Percentiles rank a stretch among this genome's conserved stretches.
Evolutionary conservation across 2,888 invertebrate genomes (phyloP).

Genomic region (Chloroclysta siterata): DNA sequence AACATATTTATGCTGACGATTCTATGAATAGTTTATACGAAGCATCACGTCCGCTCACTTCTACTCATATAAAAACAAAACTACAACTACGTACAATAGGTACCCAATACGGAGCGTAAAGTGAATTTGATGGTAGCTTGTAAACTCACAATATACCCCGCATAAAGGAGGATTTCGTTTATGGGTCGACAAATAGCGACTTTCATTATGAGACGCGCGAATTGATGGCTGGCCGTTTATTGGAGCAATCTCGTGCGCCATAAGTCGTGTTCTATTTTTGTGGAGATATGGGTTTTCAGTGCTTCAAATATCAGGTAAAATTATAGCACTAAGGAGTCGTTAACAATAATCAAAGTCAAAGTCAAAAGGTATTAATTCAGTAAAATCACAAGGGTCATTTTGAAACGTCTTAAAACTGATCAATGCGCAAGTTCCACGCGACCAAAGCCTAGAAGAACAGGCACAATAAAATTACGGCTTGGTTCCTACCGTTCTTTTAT

Average conservation of each 20-base stretch:
- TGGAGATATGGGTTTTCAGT: constrained; percentile 6
- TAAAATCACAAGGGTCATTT: too few relatives aligned
- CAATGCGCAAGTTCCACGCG: too few relatives aligned
- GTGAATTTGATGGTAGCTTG: constrained; percentile 64
- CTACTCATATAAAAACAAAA: constrained; percentile 5
- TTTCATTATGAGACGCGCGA: constrained; percentile 68
- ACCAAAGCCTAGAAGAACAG: too few relatives aligned
- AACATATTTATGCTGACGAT: too few relatives aligned
- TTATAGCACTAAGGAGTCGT: too few relatives aligned
- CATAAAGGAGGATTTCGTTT: constrained; percentile 80
- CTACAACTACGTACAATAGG: constrained; percentile 5
- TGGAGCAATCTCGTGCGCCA: constrained; percentile 67
- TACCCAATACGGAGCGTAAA: constrained; percentile 50
- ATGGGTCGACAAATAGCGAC: constrained; percentile 79
- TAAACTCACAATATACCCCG: constrained; percentile 71
- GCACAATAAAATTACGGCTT: too few relatives aligned
- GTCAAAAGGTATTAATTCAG: too few relatives aligned
- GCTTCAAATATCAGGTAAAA: too few relatives aligned
- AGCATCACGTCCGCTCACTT: not conserved
- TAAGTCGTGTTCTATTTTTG: constrained; percentile 41
- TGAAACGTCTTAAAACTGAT: too few relatives aligned
- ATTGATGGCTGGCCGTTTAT: constrained; percentile 78
- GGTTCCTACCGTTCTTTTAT: too few relatives aligned
- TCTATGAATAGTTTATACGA: too few relatives aligned
- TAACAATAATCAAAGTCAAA: too few relatives aligned